Base-by-base conservation (phyloP, 2,888 invertebrate species). In the Rhamnusium bicolor region DNA sequence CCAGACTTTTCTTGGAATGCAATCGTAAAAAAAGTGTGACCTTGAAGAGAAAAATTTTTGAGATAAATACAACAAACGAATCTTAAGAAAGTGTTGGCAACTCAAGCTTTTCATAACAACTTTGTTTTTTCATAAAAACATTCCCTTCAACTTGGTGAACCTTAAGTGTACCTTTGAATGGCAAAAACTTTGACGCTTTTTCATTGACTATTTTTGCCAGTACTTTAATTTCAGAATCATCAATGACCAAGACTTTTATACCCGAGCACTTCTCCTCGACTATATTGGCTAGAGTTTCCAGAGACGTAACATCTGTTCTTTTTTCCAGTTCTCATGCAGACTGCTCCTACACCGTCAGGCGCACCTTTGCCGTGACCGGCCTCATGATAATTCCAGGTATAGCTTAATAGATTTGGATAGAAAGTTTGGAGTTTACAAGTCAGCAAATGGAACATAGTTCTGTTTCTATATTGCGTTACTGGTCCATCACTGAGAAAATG, bases 331-430 rank as follows among this genome's bases (percentile, higher is more conserved):
- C 84, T 63, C 69, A 86, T 86, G 71, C 84, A 84, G 4, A 78
- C 79, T 19, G 81, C 85, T 8, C 85, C 84, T 53, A 85, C 73
- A 67, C 85, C 84, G 81, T 85, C 84, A 3, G 85, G 82, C 56
- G 84, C 84, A 19, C 84, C 85, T 68, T 85, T 85, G 1, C 85
- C 84, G 24, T 84, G 84, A 4, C 85, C 84, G 56, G 81, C 74
- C 71, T 83, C 82, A 69, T 78, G 79, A 74, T 76, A 85, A 68
- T 84, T 82, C 83, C 83, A 85, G n/a, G 79, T 79, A 53, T 71
- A 80, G 21, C 69, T 63, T 19, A 73, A 60, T 70, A 84, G 58
- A 69, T 79, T 76, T 60, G 82, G 83, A 53, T 72, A 76, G 21
- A 80, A 66, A 10, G 81, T 73, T 73, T 65, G 53, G 51, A 85